A percentile compares a stretch with the other conserved stretches of the same genome.
These are phyloP conservation scores for Lysandra coridon DNA, from an alignment of 2,888 invertebrate species.

Conservation along the genomic window DNA sequence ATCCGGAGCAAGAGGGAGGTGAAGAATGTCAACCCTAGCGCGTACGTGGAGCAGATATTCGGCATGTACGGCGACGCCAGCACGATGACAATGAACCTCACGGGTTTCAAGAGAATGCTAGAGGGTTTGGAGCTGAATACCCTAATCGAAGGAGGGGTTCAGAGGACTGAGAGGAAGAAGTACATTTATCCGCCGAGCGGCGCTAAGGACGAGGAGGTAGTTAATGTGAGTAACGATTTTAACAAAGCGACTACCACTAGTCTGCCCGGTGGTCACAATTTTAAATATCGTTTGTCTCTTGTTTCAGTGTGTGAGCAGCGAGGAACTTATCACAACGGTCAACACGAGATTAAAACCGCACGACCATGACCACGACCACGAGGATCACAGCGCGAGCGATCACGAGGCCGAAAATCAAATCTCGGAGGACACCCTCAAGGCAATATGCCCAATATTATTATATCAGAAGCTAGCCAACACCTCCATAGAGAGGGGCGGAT, in stretches of 20 bases:
- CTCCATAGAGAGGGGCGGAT: conserved; percentile 77
- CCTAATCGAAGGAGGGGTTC: conserved; percentile 67
- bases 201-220: conserved; percentile 54
- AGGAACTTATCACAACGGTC: conserved; percentile 66
- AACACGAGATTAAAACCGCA: conserved; percentile 65
- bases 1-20: conserved; percentile 54
- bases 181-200: conserved; percentile 54
- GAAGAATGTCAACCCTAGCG: conserved; percentile 69
- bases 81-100: conserved; percentile 82
- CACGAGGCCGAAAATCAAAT: conserved; percentile 52
- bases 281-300: conserved; percentile 32
- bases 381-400: conserved; percentile 47
- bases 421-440: conserved; percentile 63
- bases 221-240: conserved; percentile 64
- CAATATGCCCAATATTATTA: conserved; percentile 84
- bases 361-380: conserved; percentile 50
- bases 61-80: conserved; percentile 83
- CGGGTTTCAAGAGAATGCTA: conserved; percentile 86
- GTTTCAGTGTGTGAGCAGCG: conserved; percentile 75
- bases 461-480: conserved; percentile 83
- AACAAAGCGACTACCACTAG: background rate
- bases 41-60: conserved; percentile 85
- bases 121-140: conserved; percentile 79
- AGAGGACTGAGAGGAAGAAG: conserved; percentile 51
- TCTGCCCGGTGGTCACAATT: background rate